phyloP scores from a whole-genome alignment of 2,888 invertebrate genomes.

The Prosopocoilus inquinatus region DNA sequence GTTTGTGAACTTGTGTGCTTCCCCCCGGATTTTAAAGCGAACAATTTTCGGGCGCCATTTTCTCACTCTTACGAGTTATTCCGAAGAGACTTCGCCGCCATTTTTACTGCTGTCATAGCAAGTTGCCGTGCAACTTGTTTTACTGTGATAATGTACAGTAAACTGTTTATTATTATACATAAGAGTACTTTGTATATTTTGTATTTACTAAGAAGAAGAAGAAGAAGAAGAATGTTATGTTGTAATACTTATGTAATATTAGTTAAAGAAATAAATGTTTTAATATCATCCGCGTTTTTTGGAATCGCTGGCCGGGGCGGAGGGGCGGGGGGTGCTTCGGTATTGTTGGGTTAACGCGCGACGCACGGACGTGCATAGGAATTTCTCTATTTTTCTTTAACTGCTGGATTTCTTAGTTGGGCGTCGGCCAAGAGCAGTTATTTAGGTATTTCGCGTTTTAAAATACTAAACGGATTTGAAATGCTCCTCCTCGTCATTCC shows the following conservation, averaged over 20 bases:
- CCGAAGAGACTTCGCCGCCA: not conserved
- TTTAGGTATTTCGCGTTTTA: conserved; percentile 4
- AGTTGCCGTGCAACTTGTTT: conserved; percentile 9
- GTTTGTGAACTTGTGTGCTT: too few relatives aligned
- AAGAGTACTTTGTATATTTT: conserved; percentile 20
- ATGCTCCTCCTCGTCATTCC: too few relatives aligned
- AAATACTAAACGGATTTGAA: not conserved
- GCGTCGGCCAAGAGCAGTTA: not conserved
- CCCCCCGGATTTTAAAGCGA: too few relatives aligned
- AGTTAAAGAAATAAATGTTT: conserved; percentile 18
- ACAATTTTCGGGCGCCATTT: too few relatives aligned
- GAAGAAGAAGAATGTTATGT: conserved; percentile 11
- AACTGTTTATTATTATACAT: conserved; percentile 12
- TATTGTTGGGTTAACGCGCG: not conserved
- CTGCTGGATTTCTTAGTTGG: not conserved
- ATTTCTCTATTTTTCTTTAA: not conserved
- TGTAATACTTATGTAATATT: conserved; percentile 15
- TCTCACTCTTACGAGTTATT: too few relatives aligned
- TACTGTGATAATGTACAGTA: conserved; percentile 21
- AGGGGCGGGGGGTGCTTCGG: too few relatives aligned
- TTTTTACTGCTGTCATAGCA: not conserved
- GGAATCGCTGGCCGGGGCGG: too few relatives aligned
- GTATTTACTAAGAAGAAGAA: conserved; percentile 18
- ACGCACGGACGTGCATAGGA: not conserved
- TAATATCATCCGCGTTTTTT: conserved; percentile 8